Conservation (phyloP, 2,113 vertebrate genomes). For the Conger conger region DNA sequence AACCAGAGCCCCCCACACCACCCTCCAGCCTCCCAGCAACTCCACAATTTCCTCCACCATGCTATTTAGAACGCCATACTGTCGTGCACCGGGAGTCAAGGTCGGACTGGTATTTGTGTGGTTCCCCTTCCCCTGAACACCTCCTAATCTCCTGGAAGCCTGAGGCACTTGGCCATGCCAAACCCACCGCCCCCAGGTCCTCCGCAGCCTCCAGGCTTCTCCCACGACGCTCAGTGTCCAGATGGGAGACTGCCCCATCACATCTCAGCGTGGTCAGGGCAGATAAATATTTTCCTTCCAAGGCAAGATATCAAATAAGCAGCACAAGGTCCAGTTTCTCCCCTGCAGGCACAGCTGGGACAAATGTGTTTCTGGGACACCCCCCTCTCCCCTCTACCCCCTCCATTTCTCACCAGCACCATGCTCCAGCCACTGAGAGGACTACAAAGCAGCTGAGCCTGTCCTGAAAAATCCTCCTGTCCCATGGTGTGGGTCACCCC, state of each 20-base stretch:
- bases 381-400: background rate
- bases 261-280: conserved; percentile 24
- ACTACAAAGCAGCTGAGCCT: conserved; percentile 24
- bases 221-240: background rate
- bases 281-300: conserved; percentile 45
- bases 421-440: conserved; percentile 7
- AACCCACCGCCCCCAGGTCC: background rate
- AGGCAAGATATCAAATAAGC: conserved; percentile 40
- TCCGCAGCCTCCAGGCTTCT: background rate
- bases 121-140: background rate
- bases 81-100: background rate
- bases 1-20: too few species aligned
- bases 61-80: background rate
- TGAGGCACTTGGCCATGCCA: background rate
- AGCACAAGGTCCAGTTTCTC: conserved; percentile 28
- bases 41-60: background rate
- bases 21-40: too few species aligned
- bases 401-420: background rate
- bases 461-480: conserved; percentile 25
- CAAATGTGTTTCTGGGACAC: conserved; percentile 18
- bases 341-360: conserved; percentile 37
- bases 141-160: background rate
- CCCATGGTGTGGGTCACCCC: background rate
- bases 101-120: background rate
- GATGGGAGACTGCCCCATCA: conserved; percentile 5